Evolutionary conservation across 2,888 invertebrate genomes (phyloP), one percentile per base, ranked within the genome.

Genomic region (Tetramorium bicarinatum): DNA sequence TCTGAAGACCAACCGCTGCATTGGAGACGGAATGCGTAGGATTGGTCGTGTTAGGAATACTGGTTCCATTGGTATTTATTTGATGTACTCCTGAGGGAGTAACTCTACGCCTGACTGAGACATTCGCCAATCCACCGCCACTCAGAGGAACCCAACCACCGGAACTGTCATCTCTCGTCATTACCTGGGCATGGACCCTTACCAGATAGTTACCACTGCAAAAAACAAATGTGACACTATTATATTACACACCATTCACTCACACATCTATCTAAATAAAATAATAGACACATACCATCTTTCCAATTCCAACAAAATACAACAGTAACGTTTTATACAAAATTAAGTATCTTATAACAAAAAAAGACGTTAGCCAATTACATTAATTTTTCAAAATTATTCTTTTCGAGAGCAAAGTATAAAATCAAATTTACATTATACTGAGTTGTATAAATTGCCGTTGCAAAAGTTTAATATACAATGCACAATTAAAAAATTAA

Each of bases 121-220:
- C 99, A 95, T 98, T 98, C 93, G 99, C 98, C 92, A 99, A 97
- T 90, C 99, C 99, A 92, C 99, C 99, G 93, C 98, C 98, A 90
- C 98, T 98, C 95, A 99, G 96, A 93, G 99, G 98, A 95, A 98
- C 97, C 99, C 99, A 99, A 92, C 99, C 99, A 90, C 98, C 99
- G 90, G 98, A 98, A 95, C 98, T 98, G 95, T 99, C 99, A 97
- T 99, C 99, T 95, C 99, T 97, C 95, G 98, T 98, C 99, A 99
- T 99, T 96, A 99, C 99, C 97, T 99, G 99, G 96, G 99, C 99
- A 95, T 98, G 98, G 95, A 99, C 99, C 95, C 98, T 98, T 96
- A 99, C 99, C 97, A 99, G 96, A 96, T 97, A 97, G 96, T 97
- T 96, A 95, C 96, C 97, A 97, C 98, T 98, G 96, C 54, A 96